Percentiles rank a stretch among this genome's conserved stretches.
Evolutionary conservation across 2,113 vertebrate genomes (phyloP).

Genomic region (Saguinus midas): DNA sequence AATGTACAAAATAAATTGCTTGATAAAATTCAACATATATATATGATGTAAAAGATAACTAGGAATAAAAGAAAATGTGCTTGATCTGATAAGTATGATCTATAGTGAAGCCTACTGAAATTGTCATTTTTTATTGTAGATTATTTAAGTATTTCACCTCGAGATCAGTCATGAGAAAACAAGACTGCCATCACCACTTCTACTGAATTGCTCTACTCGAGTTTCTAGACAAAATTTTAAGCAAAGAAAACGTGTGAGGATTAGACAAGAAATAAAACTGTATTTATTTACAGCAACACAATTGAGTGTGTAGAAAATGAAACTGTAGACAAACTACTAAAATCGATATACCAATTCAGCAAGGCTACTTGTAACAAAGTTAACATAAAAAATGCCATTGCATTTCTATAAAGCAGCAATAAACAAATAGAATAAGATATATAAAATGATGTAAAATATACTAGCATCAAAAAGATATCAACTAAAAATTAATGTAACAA

Average conservation of each 20-base stretch:
- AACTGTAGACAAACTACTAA: background rate
- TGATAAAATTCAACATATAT: background rate
- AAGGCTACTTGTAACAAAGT: background rate
- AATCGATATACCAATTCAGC: background rate
- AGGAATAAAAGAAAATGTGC: background rate
- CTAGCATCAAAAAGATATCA: background rate
- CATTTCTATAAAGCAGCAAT: background rate
- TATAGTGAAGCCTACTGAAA: background rate
- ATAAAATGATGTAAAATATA: background rate
- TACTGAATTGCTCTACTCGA: background rate
- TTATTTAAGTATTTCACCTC: background rate
- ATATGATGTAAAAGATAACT: background rate
- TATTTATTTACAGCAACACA: background rate
- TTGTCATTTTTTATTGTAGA: background rate
- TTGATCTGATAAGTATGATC: background rate
- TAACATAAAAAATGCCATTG: rapidly evolving
- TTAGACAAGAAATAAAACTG: background rate
- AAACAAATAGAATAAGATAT: background rate
- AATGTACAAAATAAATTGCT: background rate
- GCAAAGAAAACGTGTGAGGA: background rate
- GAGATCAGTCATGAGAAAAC: background rate
- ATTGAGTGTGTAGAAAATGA: background rate
- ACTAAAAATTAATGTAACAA: background rate
- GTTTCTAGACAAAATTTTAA: background rate
- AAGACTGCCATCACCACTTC: background rate